Evolutionary conservation across 2,797 vertebrate species (phyloP).

Genomic region (Heterohyrax brucei): DNA sequence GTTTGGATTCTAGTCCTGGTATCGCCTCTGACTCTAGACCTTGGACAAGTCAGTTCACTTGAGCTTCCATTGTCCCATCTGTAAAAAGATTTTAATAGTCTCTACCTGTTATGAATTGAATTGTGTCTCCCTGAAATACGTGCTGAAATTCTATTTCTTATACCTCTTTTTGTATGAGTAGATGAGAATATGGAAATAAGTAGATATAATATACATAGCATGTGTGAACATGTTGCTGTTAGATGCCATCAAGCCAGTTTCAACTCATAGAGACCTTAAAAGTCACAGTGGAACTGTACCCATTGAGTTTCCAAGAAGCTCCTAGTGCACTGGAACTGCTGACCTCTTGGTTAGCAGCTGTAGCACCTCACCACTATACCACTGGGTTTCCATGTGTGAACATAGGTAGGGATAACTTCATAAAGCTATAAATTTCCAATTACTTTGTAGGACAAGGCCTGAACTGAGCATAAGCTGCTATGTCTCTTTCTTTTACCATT

Average conservation of each 20-base stretch:
- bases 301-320: no score
- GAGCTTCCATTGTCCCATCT: not conserved
- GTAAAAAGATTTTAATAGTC: not conserved
- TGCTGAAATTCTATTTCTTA: not conserved
- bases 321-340: no score
- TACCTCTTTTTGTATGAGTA: not conserved
- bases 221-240: not conserved
- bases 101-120: not conserved
- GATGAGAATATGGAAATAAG: not conserved
- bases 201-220: not conserved
- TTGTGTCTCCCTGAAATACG: not conserved
- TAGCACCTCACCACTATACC: no score
- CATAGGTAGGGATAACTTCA: not conserved
- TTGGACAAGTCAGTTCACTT: not conserved
- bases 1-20: no score
- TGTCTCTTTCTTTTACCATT: slow-evolving; percentile 25
- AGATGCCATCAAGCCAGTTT: no score
- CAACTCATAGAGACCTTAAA: no score
- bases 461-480: not conserved
- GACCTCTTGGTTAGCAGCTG: no score
- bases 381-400: not conserved
- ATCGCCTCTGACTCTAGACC: not conserved
- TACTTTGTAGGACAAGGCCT: not conserved
- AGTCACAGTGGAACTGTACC: no score
- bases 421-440: not conserved